Base-by-base conservation (phyloP, 2,888 invertebrate genomes). In the Leistus spinibarbis region DNA sequence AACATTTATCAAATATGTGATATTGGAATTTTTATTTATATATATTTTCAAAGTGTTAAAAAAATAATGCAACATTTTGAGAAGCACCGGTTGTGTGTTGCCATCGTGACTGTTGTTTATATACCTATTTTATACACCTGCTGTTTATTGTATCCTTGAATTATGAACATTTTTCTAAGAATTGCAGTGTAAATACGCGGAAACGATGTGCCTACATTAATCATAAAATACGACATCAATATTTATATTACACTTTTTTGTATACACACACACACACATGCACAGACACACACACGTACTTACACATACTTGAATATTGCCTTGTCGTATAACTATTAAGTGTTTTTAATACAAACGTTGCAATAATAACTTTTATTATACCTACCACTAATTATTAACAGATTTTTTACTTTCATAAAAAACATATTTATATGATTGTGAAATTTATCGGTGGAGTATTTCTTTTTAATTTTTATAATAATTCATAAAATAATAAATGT, bases 221-320 rank as follows among this genome's bases (percentile, higher is more conserved):
- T 71, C 63, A 64, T 71, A 63, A 71, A 22, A 64, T 64, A 63
- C 63, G 23, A 19, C 53, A 66, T 66, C 63, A 23, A 22, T 27
- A 71, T 54, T 71, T 73, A 67, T 73, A 73, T 73, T 67, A 63
- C 66, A 73, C 67, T 73, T 73, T 73, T 40, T 73, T 73, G 20
- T 73, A 40, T 24, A 19, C 60, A 60, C 22, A 54, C 60, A 7
- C 40, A 40, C 1, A 40, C 40, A 40, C 27, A 7, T 27, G 9
- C 3, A 40, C 40, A 40, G 1, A 40, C 40, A 40, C 40, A 40
- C 40, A 40, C 5, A 40, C 40, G 40, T 10, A 10, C 40, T 40
- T 40, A 40, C 3, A 40, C 40, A 40, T 40, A 10, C 13, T 40
- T 64, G 13, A 53, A 57, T 57, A 57, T 16, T 70, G 53, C 63